Evolutionary conservation across 2,888 invertebrate genomes (phyloP).

Genomic region (Falcaria lacertinaria): DNA sequence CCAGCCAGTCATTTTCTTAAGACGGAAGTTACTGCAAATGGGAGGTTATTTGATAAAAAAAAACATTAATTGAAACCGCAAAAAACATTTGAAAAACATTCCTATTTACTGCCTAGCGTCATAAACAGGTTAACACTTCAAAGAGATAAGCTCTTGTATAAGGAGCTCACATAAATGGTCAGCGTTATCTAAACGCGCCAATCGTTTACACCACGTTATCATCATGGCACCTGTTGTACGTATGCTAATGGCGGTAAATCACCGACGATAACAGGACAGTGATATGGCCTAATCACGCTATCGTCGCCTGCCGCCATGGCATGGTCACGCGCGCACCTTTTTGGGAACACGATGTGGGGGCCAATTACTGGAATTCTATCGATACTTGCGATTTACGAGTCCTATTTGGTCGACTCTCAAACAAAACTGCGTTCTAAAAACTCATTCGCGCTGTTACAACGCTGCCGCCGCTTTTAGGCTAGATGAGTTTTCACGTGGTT

Average conservation of each 20-base stretch:
- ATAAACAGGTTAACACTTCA: conserved; percentile 22
- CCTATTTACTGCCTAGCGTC: conserved; percentile 9
- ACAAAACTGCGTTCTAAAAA: background rate
- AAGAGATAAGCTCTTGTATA: conserved; percentile 25
- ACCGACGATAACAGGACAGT: background rate
- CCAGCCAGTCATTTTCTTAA: no score
- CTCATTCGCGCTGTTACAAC: background rate
- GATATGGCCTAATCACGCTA: conserved; percentile 11
- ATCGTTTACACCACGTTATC: conserved; percentile 49
- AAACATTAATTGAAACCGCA: background rate
- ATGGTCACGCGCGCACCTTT: conserved; percentile 32
- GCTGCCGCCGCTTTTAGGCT: background rate
- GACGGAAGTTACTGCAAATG: no score
- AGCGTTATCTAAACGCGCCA: conserved; percentile 56
- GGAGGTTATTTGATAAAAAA: no score
- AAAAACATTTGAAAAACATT: conserved; percentile 19
- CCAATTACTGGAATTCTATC: conserved; percentile 29
- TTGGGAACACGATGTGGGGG: conserved; percentile 23
- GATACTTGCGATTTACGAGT: conserved; percentile 21
- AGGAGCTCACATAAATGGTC: conserved; percentile 43
- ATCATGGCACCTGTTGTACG: conserved; percentile 54
- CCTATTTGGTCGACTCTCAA: conserved; percentile 14
- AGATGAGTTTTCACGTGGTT: background rate
- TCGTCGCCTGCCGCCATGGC: conserved; percentile 15
- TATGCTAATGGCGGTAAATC: conserved; percentile 35